Base-by-base conservation (phyloP, 2,888 invertebrate species). In the Seira sanloemensis region DNA sequence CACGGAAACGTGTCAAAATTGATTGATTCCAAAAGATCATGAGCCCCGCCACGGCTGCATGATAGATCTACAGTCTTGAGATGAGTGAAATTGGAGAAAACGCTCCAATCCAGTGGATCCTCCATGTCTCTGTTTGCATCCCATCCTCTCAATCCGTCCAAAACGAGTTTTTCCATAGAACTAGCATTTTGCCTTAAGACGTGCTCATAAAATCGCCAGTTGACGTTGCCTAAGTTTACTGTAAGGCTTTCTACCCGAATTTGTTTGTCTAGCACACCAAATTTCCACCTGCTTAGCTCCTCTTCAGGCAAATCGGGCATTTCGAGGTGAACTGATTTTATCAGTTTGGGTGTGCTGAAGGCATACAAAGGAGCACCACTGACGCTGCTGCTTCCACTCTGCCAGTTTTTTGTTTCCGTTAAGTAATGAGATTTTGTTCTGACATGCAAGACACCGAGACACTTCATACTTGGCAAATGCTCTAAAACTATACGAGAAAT, bases 1-100 rank as follows among this genome's bases (percentile, higher is more conserved):
- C 85, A 86, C 0, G 86, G 86, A 54, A 86, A 12, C 16, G 9
- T 18, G 26, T 65, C 68, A 72, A 86, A 86, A 62, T 83, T 83
- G 24, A 72, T 75, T 1, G 72, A 50, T 12, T 46, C 24, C 54
- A 86, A 7, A n/a, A 75, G 19, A 72, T 86, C 86, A 54, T 74
- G 76, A 1, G 67, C 73, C n/a, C 76, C 74, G 2, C 72, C 76
- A 23, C 26, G 69, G 46, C 27, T 72, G 21, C 83, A 76, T 26
- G 67, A 37, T 0, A 86, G 19, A 25, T 78, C 78, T 19, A 86
- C 4, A 9, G 65, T 37, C 23, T 72, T 79, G n/a, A 86, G 21
- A 0, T 1, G 24, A 21, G n/a, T n/a, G 27, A 58, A 76, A 50
- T 76, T 19, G 1, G 62, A 16, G 67, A 86, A 83, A 12, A 86